phyloP scores from a whole-genome alignment of 2,888 invertebrate species.

The Drosophila lacicola region DNA sequence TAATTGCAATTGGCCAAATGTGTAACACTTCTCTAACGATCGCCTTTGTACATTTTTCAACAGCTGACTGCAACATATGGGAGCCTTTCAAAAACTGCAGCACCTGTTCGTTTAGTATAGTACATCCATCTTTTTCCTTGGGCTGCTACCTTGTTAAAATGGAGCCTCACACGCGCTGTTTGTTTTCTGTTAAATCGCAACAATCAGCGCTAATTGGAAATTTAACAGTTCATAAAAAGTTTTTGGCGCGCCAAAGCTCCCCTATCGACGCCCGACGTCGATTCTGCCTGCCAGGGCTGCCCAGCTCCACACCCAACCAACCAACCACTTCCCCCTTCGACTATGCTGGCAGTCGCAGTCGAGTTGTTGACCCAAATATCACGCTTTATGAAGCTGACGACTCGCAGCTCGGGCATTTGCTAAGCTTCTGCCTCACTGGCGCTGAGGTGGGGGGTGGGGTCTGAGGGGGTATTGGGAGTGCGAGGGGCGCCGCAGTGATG shows the following conservation, averaged over 20 bases:
- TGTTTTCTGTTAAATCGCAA: conserved; percentile 64
- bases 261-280: conserved; percentile 4
- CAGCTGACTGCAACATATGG: neutral
- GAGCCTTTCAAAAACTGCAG: conserved; percentile 11
- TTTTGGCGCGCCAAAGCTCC: conserved; percentile 35
- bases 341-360: conserved; percentile 7
- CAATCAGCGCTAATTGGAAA: conserved; percentile 81
- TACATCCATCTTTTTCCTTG: neutral
- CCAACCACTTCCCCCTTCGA: neutral
- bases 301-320: neutral
- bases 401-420: conserved; percentile 38
- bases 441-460: neutral
- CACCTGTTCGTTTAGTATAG: conserved; percentile 1
- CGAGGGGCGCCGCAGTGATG: conserved; percentile 31
- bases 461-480: neutral
- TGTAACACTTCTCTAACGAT: neutral
- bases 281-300: conserved; percentile 4
- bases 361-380: conserved; percentile 71
- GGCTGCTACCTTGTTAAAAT: neutral
- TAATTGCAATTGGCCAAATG: no score
- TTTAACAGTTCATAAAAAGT: conserved; percentile 80
- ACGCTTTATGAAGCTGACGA: conserved; percentile 47
- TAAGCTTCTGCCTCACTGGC: conserved; percentile 47
- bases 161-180: conserved; percentile 38
- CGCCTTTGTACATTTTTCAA: conserved; percentile 6